Evolutionary conservation across 2,797 vertebrate species (phyloP).

Genomic region (Streptopelia turtur): DNA sequence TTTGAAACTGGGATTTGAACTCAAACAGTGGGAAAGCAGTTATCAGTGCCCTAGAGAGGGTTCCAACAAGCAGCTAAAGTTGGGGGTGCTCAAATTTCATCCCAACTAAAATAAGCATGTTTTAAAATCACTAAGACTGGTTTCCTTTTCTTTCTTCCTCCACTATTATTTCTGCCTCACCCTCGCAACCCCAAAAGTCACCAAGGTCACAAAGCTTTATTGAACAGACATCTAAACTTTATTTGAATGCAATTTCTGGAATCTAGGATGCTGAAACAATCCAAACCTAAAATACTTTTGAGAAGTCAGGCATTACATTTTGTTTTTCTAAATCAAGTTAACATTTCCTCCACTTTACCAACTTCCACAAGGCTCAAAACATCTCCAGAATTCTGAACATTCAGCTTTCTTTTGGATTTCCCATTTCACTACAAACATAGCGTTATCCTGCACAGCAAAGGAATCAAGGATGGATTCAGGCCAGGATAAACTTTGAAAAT

Average conservation of each 20-base stretch:
- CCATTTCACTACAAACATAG: neutral
- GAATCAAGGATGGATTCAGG: neutral
- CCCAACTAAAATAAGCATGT: neutral
- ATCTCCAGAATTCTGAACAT: neutral
- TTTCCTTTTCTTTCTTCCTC: fast-evolving
- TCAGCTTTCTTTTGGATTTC: neutral
- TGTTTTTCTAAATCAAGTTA: conserved; percentile 3
- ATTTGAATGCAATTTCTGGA: neutral
- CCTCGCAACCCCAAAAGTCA: neutral
- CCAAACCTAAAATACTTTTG: neutral
- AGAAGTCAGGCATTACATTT: neutral
- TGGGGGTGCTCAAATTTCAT: neutral
- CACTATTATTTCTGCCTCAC: neutral
- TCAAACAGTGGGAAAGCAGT: neutral
- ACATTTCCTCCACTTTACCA: neutral
- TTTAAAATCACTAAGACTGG: neutral
- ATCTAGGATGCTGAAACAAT: neutral
- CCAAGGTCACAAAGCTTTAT: neutral
- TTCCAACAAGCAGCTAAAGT: neutral
- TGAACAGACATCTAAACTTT: neutral
- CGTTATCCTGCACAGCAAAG: neutral
- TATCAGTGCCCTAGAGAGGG: neutral
- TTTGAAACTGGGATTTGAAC: neutral
- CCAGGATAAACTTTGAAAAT: conserved; percentile 36
- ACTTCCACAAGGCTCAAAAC: neutral